Base-by-base conservation (phyloP, 2,113 vertebrate genomes). In the Grallaria varia region DNA sequence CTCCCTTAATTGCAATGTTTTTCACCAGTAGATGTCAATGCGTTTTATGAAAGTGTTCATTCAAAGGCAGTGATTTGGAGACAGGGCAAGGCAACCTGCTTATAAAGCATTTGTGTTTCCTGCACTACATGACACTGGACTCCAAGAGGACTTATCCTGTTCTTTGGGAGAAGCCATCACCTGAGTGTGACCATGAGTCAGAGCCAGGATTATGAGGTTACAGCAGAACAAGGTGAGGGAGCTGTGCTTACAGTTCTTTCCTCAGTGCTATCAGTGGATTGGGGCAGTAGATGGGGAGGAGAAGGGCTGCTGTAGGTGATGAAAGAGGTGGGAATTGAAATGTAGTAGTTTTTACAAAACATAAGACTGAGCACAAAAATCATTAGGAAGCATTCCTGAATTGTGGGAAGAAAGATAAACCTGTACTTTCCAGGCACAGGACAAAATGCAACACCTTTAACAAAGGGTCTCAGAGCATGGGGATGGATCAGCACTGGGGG, bases 221-320 rank as follows among this genome's bases (percentile, higher is more conserved):
- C 0, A 4, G 37, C 25, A 55, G n/a, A 85, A 31, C 28, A 93
- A 59, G 39, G 14, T 3, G 14, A 79, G 5, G 23, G 8, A 60
- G 5, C 7, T 55, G 14, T 71, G 31, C 55, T 63, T 76, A 24
- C 27, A 14, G 2, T 33, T 73, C 25, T 59, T 84, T 81, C 10
- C 12, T 28, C 21, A n/a, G 30, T 4, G 3, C 8, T 14, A 21
- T 80, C 53, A 47, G 21, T 1, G 0, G 2, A 0, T 3, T 73
- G 31, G 11, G 30, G 16, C 24, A 49, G 28, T 3, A 68, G 49
- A 67, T 10, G n/a, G 84, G 52, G 64, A 85, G 10, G 4, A 12
- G 40, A 76, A 77, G 37, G 14, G 16, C 44, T 87, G n/a, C 24
- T 72, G 30, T 23, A 75, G 13, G 30, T 1, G 2, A 40, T 33